Conservation (phyloP, 2,888 invertebrate species). For the Byasa hedistus region DNA sequence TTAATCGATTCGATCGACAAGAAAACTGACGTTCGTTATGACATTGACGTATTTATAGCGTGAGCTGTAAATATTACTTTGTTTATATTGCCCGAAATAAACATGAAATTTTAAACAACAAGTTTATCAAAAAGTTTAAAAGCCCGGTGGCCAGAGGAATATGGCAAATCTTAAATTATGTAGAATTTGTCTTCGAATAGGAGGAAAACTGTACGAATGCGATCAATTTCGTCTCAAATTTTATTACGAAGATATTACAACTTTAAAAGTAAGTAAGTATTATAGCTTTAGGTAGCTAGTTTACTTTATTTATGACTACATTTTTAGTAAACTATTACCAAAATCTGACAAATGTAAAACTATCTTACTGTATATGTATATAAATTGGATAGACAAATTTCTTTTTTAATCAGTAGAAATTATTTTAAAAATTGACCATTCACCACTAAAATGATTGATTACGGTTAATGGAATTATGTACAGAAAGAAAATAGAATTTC, state of each 20-base stretch:
- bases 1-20: no score
- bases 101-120: not conserved
- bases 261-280: constrained; percentile 48
- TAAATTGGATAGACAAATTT: no score
- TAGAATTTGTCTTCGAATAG: constrained; percentile 51
- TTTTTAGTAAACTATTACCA: no score
- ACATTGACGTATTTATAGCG: constrained; percentile 4
- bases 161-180: constrained; percentile 52
- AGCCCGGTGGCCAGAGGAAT: not conserved
- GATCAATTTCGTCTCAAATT: constrained; percentile 47
- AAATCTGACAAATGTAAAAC: no score
- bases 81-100: not conserved
- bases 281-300: not conserved
- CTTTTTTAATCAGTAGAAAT: no score
- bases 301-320: no score
- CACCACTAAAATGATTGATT: no score
- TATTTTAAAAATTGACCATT: no score
- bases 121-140: not conserved
- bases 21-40: not conserved
- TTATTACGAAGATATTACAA: constrained; percentile 54
- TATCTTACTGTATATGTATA: no score
- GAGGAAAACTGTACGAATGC: constrained; percentile 49
- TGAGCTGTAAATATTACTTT: not conserved
- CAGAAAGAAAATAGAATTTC: no score
- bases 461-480: no score